Conservation (phyloP, 2,113 vertebrate genomes). For the Prolemur simus region DNA sequence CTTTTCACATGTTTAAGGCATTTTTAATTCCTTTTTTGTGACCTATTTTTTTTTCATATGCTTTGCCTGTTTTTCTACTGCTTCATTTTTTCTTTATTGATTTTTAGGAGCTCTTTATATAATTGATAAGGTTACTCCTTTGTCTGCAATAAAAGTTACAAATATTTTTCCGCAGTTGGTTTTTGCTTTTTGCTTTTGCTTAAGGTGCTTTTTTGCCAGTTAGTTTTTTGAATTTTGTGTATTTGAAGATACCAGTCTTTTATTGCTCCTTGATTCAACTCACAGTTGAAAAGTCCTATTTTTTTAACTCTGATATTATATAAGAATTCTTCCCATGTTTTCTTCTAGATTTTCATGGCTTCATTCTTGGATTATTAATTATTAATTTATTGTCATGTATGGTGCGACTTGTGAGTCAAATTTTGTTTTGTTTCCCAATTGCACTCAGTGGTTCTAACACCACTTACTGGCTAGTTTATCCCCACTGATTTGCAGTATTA, state of each 20-base stretch:
- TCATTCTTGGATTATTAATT: not conserved
- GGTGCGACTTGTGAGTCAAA: not conserved
- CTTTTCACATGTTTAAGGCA: not conserved
- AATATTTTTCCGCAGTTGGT: not conserved
- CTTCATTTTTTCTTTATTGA: slow-evolving; percentile 10
- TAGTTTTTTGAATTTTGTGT: not conserved
- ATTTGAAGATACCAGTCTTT: not conserved
- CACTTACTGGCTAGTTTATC: not conserved
- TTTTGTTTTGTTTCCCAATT: not conserved
- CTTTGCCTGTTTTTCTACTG: not conserved
- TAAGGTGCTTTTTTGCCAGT: not conserved
- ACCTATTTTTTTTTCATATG: not conserved
- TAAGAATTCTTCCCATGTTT: not conserved
- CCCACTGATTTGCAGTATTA: not conserved
- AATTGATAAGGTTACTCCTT: not conserved
- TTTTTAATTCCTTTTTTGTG: not conserved
- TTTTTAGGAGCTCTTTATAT: not conserved
- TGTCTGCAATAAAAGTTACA: not conserved
- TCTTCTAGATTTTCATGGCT: not conserved
- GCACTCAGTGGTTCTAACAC: not conserved
- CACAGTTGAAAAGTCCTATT: not conserved
- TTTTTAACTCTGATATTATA: not conserved
- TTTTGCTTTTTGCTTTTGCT: not conserved
- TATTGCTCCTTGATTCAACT: not conserved
- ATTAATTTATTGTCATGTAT: not conserved